phyloP scores from a whole-genome alignment of 37 sponge, comb jelly and placozoan genomes.

The Diacarnus erythraeanus region DNA sequence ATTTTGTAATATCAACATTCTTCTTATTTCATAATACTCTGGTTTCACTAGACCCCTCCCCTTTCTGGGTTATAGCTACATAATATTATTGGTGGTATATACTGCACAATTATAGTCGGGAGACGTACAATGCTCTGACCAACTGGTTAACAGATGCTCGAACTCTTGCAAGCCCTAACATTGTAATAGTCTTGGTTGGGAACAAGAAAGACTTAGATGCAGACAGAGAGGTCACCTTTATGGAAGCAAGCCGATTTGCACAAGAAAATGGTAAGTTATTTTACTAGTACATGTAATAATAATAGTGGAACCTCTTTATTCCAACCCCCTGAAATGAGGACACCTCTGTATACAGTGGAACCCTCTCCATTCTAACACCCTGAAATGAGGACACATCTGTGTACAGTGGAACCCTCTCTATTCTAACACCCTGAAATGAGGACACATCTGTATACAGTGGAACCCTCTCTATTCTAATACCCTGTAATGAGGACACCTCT shows the following conservation, averaged over 20 bases:
- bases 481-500: too few species aligned
- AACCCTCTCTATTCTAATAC: too few species aligned
- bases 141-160: constrained; percentile 99
- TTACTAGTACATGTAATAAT: not conserved
- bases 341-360: too few species aligned
- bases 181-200: constrained; percentile 91
- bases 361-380: too few species aligned
- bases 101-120: constrained; percentile 69
- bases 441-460: too few species aligned
- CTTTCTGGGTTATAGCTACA: not conserved
- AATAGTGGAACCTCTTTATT: too few species aligned
- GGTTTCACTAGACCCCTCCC: not conserved
- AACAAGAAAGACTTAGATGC: constrained; percentile 98
- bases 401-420: too few species aligned
- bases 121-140: constrained; percentile 94
- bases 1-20: too few species aligned
- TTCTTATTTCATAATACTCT: not conserved
- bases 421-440: too few species aligned
- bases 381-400: too few species aligned
- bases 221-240: constrained; percentile 96
- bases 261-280: constrained; percentile 92
- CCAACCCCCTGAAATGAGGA: too few species aligned
- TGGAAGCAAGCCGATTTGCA: constrained; percentile 98
- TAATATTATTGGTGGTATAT: not conserved
- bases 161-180: constrained; percentile 98